These are phyloP conservation scores for Notechis scutatus DNA, from an alignment of 2,113 vertebrate species.

Conservation along the genomic window DNA sequence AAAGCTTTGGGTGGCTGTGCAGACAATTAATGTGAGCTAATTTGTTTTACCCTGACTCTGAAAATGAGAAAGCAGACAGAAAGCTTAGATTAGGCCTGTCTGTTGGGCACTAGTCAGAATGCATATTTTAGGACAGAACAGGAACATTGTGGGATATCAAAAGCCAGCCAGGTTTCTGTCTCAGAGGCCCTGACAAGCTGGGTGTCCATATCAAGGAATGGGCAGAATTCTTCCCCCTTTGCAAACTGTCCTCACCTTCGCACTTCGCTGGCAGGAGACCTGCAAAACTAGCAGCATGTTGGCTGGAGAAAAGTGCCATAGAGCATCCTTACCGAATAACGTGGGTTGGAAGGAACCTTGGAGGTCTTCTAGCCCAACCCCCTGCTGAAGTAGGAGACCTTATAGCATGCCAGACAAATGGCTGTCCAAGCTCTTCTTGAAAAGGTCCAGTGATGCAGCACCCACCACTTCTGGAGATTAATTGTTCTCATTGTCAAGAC, in stretches of 20 bases:
- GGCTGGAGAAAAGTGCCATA: background rate
- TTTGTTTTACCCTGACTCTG: conserved; percentile 98
- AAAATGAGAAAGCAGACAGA: conserved; percentile 98
- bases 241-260: background rate
- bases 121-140: conserved; percentile 90
- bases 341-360: background rate
- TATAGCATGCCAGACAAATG: no score
- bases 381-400: no score
- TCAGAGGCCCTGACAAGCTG: conserved; percentile 48
- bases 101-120: conserved; percentile 90
- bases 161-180: conserved; percentile 54
- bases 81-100: conserved; percentile 95
- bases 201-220: background rate
- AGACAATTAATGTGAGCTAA: conserved; percentile 97
- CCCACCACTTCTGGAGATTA: background rate
- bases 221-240: background rate
- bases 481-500: background rate
- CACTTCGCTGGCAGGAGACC: background rate
- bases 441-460: no score
- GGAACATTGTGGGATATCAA: conserved; percentile 73
- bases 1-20: conserved; percentile 84
- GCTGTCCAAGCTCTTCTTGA: no score
- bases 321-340: background rate
- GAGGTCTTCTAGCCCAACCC: background rate
- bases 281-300: background rate